These are phyloP conservation scores for Eulemur rubriventer DNA, from an alignment of 2,797 vertebrate genomes.

Conservation along the genomic window DNA sequence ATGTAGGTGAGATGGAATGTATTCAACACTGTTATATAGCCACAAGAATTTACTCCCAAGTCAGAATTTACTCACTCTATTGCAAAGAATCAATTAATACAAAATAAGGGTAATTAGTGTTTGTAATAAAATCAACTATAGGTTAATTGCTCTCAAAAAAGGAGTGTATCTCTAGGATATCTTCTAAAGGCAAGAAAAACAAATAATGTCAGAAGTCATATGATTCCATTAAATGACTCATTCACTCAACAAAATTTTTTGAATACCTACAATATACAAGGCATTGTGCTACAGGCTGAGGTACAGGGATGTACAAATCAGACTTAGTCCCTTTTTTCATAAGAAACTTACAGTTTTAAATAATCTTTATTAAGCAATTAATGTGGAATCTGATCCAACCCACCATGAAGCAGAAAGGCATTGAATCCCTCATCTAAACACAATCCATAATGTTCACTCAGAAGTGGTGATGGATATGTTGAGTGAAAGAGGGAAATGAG, in stretches of 20 bases:
- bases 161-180: background rate
- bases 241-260: background rate
- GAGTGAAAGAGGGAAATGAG: background rate
- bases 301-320: background rate
- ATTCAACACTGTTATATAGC: background rate
- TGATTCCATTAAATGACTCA: background rate
- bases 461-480: background rate
- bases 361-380: background rate
- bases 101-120: background rate
- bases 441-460: background rate
- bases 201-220: background rate
- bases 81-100: background rate
- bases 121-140: conserved; percentile 17
- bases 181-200: background rate
- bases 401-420: background rate
- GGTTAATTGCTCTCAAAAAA: background rate
- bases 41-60: background rate
- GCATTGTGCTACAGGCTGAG: background rate
- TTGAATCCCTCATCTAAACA: background rate
- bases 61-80: background rate
- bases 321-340: background rate
- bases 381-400: background rate
- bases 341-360: background rate
- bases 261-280: background rate
- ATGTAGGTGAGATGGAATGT: background rate